Evolutionary conservation across 2,888 invertebrate genomes (phyloP).

Genomic region (Stenurella melanura): DNA sequence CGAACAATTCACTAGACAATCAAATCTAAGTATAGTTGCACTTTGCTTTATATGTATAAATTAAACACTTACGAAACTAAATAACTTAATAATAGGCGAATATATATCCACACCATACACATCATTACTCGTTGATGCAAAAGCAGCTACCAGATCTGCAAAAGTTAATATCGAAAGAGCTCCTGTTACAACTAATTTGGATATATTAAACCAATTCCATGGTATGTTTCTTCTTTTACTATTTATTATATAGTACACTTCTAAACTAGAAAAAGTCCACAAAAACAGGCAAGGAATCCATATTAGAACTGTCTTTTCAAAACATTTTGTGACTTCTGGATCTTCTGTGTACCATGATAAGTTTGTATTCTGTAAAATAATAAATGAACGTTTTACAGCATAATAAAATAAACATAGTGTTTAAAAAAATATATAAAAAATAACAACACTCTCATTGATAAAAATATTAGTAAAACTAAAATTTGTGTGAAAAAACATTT

Average conservation of each 20-base stretch:
- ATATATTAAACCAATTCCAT: conserved; percentile 83
- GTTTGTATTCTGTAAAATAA: conserved; percentile 81
- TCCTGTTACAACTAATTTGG: conserved; percentile 81
- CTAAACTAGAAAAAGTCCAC: conserved; percentile 85
- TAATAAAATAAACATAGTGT: not conserved
- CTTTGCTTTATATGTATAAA: no score
- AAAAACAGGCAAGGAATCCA: conserved; percentile 93
- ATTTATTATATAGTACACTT: conserved; percentile 83
- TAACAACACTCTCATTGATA: not conserved
- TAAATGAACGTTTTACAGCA: conserved; percentile 13
- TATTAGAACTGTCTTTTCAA: conserved; percentile 91
- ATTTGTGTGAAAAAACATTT: not conserved
- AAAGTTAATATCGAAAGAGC: conserved; percentile 81
- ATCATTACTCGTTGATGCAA: conserved; percentile 75
- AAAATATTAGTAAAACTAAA: not conserved
- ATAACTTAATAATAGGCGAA: conserved; percentile 85
- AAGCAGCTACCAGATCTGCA: conserved; percentile 80
- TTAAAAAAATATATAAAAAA: not conserved
- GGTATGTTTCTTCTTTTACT: conserved; percentile 88
- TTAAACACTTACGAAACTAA: conserved; percentile 85
- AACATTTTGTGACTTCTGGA: conserved; percentile 91
- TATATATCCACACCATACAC: conserved; percentile 84
- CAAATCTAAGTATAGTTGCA: no score
- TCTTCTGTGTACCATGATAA: conserved; percentile 87
- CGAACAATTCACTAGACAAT: no score